Percentiles rank a stretch among this genome's conserved stretches.
phyloP scores from a whole-genome alignment of 2,888 invertebrate species.

The Ceriagrion tenellum region DNA sequence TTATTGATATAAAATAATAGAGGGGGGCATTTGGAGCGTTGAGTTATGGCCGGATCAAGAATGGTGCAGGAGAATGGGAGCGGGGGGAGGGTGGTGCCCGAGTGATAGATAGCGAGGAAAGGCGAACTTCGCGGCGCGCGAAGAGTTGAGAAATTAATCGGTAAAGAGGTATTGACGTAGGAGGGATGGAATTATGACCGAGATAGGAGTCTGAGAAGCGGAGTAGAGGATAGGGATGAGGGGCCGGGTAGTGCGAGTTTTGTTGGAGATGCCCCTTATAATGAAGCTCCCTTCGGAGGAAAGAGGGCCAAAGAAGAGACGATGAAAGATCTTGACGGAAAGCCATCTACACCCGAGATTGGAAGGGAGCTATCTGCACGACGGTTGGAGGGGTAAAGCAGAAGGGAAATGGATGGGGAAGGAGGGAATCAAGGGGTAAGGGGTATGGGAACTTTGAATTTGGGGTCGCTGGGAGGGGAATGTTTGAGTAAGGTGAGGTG shows the following conservation, averaged over 20 bases:
- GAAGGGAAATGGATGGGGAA: neutral
- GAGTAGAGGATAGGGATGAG: neutral
- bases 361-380: neutral
- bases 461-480: neutral
- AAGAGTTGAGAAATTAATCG: conserved; percentile 61
- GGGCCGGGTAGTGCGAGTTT: neutral
- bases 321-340: conserved; percentile 48
- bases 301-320: neutral
- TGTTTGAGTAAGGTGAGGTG: conserved; percentile 27
- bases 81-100: neutral
- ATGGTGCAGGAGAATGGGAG: neutral
- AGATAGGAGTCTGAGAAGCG: neutral
- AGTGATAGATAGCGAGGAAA: neutral
- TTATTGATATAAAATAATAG: conserved; percentile 22
- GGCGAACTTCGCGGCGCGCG: neutral
- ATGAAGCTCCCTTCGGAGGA: neutral
- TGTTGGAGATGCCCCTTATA: neutral
- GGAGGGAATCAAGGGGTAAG: neutral
- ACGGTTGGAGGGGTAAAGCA: neutral
- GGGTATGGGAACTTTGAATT: no score
- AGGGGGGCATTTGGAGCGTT: neutral
- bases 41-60: neutral
- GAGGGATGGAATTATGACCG: conserved; percentile 41
- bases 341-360: neutral
- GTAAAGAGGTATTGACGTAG: conserved; percentile 34